Percentiles rank a stretch among this genome's conserved stretches.
Conservation (phyloP, 2,888 invertebrate species). For the Merodon equestris region DNA sequence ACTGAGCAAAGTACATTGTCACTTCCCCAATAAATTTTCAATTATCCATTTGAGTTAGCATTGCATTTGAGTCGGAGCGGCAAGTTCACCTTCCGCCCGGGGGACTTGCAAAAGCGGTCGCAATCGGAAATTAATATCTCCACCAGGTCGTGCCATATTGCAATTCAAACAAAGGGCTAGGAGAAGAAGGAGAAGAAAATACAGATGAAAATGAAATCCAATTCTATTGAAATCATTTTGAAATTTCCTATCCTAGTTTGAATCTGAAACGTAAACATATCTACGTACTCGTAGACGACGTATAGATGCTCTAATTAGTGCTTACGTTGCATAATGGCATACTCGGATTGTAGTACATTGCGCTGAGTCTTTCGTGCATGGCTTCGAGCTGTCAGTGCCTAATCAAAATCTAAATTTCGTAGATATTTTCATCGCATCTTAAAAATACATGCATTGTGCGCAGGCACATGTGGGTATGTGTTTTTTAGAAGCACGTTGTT, state of each 20-base stretch:
- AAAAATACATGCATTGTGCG: no score
- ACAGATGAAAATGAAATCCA: no score
- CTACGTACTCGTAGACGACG: not conserved
- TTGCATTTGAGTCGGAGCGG: no score
- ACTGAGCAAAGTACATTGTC: constrained; percentile 21
- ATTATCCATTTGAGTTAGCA: constrained; percentile 19
- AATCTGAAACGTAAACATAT: constrained; percentile 19
- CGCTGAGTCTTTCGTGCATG: constrained; percentile 8
- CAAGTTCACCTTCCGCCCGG: constrained; percentile 9
- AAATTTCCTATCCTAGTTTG: constrained; percentile 2
- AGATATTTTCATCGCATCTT: constrained; percentile 3
- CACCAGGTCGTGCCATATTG: constrained; percentile 6
- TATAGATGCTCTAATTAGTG: constrained; percentile 32
- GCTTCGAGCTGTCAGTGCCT: constrained; percentile 31
- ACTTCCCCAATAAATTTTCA: constrained; percentile 32
- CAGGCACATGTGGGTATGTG: no score
- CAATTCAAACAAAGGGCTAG: not conserved
- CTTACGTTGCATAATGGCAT: constrained; percentile 16
- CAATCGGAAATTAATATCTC: constrained; percentile 35
- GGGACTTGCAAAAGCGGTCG: not conserved
- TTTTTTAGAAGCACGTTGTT: not conserved
- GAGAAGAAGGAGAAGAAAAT: no score
- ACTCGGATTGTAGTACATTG: no score
- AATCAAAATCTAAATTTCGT: constrained; percentile 29
- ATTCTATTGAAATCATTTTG: constrained; percentile 9